Evolutionary conservation across 2,797 vertebrate species (phyloP).

Genomic region (Eulemur albifrons): DNA sequence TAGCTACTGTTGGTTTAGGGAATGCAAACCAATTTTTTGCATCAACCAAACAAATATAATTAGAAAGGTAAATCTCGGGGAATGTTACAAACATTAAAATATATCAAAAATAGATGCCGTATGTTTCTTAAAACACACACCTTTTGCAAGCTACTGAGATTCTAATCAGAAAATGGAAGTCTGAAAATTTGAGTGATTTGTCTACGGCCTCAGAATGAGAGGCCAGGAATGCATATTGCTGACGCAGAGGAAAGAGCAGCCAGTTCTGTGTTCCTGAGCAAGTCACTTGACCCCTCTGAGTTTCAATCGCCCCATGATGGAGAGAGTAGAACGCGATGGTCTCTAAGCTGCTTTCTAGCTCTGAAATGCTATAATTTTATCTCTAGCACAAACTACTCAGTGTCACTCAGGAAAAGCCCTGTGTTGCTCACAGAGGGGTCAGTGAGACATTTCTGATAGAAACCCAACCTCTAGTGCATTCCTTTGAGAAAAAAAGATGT

Average conservation of each 20-base stretch:
- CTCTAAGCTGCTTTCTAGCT: not conserved
- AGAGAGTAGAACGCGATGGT: not conserved
- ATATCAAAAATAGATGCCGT: not conserved
- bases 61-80: not conserved
- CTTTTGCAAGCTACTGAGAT: not conserved
- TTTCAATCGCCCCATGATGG: not conserved
- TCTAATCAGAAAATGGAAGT: not conserved
- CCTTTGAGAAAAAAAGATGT: not conserved
- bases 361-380: not conserved
- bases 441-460: not conserved
- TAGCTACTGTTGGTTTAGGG: not conserved
- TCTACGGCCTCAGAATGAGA: not conserved
- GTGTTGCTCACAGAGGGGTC: not conserved
- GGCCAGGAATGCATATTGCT: not conserved
- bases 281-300: not conserved
- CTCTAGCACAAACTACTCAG: not conserved
- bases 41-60: slow-evolving; percentile 39
- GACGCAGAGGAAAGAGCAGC: not conserved
- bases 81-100: not conserved
- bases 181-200: not conserved
- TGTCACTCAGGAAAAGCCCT: not conserved
- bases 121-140: not conserved
- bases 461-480: not conserved
- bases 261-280: not conserved
- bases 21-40: not conserved